Percentiles rank a stretch among this genome's conserved stretches.
Evolutionary conservation across 2,113 vertebrate species (phyloP).

Genomic region (Melanocharis versteri): DNA sequence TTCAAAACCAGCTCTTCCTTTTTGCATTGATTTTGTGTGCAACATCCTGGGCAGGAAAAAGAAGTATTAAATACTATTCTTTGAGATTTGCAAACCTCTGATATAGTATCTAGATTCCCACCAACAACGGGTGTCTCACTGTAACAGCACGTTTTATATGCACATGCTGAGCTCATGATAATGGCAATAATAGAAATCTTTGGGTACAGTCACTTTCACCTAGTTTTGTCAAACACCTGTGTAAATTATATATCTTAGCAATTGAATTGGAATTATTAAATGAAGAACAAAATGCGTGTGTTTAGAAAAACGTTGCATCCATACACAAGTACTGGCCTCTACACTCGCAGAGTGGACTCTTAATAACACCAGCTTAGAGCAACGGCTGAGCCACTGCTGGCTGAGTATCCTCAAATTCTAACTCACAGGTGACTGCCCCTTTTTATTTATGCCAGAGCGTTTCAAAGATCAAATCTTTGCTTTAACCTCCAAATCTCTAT

Average conservation of each 20-base stretch:
- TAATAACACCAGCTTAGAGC: accelerated
- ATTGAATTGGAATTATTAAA: background rate
- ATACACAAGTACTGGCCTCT: too few species aligned
- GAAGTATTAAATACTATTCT: background rate
- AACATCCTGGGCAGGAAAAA: background rate
- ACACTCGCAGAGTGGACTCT: background rate
- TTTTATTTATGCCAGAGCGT: background rate
- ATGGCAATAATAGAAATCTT: background rate
- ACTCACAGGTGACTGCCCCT: background rate
- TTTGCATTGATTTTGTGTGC: background rate
- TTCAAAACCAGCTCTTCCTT: background rate
- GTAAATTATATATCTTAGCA: background rate
- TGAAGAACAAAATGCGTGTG: background rate
- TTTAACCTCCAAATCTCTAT: background rate
- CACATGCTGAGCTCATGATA: background rate
- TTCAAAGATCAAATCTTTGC: background rate
- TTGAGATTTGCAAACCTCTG: background rate
- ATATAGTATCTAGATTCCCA: background rate
- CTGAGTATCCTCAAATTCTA: background rate
- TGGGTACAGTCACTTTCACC: background rate
- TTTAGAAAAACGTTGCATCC: background rate
- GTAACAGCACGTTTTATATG: background rate
- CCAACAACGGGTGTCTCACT: background rate
- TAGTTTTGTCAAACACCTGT: background rate
- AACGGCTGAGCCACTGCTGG: background rate